Conservation (phyloP, 2,797 vertebrate genomes). For the Catostomus latipinnis region DNA sequence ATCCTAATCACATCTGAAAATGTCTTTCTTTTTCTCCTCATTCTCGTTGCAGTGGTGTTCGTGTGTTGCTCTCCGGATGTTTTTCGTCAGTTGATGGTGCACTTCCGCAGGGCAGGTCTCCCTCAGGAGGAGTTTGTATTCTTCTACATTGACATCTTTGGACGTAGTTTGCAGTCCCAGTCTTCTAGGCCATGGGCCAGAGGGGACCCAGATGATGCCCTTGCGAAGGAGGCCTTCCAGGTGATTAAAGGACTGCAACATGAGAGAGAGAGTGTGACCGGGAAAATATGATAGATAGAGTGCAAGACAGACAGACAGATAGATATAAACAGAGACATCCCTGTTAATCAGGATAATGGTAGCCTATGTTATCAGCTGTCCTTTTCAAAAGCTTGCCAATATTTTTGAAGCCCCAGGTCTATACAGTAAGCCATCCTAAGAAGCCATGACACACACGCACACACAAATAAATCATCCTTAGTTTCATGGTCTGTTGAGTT, state of each 20-base stretch:
- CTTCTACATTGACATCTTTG: slow-evolving; percentile 93
- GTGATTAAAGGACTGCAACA: slow-evolving; percentile 64
- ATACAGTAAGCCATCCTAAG: no score
- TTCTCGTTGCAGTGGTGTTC: slow-evolving; percentile 82
- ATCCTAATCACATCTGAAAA: not conserved
- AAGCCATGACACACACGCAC: no score
- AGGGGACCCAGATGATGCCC: slow-evolving; percentile 79
- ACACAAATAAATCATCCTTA: no score
- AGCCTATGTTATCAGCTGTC: no score
- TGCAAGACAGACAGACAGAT: not conserved
- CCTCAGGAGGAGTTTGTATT: slow-evolving; percentile 86
- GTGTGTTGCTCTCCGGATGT: slow-evolving; percentile 86
- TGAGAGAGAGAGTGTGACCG: not conserved
- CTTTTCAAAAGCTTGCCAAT: no score
- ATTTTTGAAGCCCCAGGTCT: no score
- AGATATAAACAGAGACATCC: not conserved
- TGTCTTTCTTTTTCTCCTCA: not conserved
- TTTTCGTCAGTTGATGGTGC: slow-evolving; percentile 87
- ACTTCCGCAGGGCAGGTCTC: slow-evolving; percentile 78
- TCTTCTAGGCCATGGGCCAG: slow-evolving; percentile 81
- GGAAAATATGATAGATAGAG: not conserved
- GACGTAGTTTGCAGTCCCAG: slow-evolving; percentile 78
- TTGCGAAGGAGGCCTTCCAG: slow-evolving; percentile 83
- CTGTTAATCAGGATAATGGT: no score
- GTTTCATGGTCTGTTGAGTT: no score